Base-by-base conservation (phyloP, 2,113 vertebrate species). In the Ceyx melanurus region DNA sequence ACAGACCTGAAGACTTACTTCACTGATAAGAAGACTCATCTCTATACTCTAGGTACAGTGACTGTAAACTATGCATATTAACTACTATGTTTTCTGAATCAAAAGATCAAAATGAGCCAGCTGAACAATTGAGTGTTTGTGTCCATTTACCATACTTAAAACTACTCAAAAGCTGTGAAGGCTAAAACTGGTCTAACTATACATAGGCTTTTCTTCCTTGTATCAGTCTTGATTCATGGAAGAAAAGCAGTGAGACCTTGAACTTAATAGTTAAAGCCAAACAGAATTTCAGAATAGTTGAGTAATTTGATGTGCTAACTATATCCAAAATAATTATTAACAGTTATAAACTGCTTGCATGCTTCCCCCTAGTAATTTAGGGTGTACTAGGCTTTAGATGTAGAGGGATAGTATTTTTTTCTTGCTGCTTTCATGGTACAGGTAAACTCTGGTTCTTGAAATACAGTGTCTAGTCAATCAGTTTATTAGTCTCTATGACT, bases 1-100 rank as follows among this genome's bases (percentile, higher is more conserved):
- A 97, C 98, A 1, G 99, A 99, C 96, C 98, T 99, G 88, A 98
- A 99, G 92, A 97, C 98, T 5, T 99, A 99, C 95, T 99, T 98
- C 92, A 99, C 98, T 5, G 99, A 99, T 96, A 99, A 99, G 97
- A 99, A 99, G 95, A 99, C 99, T 2, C 99, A 99, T 94, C 98
- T 99, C 58, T 99, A 99, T 95, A 99, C 99, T 3, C 96, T 99
- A 76, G 98, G 99, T 99, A 97, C 40, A 77, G 37, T 67, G 23
- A 29, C 35, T 50, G 26, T 58, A 92, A 58, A 61, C 23, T 70
- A 2, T 25, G 28, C 9, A 7, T 74, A 8, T 70, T 62, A 58
- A 43, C 53, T 54, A 11, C 33, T 62, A 1, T 65, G 8, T 42
- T 82, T 80, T 22, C 19, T 66, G 54, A 66, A 79, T 42, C 14